Evolutionary conservation across 1,140 invertebrate genomes (phyloP).

Genomic region (Drosophila triauraria): DNA sequence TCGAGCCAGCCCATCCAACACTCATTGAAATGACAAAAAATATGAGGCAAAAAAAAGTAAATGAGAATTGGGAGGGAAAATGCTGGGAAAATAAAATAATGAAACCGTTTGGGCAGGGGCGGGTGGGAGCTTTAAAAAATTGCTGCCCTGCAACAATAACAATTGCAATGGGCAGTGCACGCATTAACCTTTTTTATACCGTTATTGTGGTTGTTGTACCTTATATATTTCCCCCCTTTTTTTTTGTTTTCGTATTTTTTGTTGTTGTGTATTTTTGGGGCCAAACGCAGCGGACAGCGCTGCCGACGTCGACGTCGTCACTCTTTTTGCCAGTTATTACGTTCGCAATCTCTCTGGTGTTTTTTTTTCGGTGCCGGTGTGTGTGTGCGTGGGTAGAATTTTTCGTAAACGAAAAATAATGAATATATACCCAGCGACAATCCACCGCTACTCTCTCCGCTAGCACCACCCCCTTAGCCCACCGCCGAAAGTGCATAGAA

Average conservation of each 20-base stretch:
- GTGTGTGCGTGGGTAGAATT: conserved; percentile 63
- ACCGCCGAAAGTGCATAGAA: conserved; percentile 70
- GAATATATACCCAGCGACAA: conserved; percentile 77
- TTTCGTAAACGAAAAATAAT: conserved; percentile 85
- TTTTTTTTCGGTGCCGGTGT: conserved; percentile 53
- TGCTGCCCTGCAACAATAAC: conserved; percentile 67
- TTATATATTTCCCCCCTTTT: conserved; percentile 46
- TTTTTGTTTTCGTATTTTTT: conserved; percentile 17
- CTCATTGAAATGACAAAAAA: conserved; percentile 83
- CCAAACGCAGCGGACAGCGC: conserved; percentile 57
- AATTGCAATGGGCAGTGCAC: conserved; percentile 70
- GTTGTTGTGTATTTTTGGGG: conserved; percentile 63
- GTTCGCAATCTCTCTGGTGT: conserved; percentile 62
- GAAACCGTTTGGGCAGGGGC: conserved; percentile 12
- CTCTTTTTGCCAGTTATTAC: conserved; percentile 80
- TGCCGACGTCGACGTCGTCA: conserved; percentile 60
- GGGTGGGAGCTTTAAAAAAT: conserved; percentile 68
- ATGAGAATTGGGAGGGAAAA: conserved; percentile 27
- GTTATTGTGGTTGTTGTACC: conserved; percentile 26
- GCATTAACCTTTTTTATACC: conserved; percentile 70
- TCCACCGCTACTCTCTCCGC: neutral
- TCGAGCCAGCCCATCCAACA: conserved; percentile 35
- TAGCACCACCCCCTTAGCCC: conserved; percentile 6
- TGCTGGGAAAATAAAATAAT: conserved; percentile 29
- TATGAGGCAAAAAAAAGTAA: conserved; percentile 51